Evolutionary conservation across 2,888 invertebrate genomes (phyloP).

Genomic region (Pyrgus malvae): DNA sequence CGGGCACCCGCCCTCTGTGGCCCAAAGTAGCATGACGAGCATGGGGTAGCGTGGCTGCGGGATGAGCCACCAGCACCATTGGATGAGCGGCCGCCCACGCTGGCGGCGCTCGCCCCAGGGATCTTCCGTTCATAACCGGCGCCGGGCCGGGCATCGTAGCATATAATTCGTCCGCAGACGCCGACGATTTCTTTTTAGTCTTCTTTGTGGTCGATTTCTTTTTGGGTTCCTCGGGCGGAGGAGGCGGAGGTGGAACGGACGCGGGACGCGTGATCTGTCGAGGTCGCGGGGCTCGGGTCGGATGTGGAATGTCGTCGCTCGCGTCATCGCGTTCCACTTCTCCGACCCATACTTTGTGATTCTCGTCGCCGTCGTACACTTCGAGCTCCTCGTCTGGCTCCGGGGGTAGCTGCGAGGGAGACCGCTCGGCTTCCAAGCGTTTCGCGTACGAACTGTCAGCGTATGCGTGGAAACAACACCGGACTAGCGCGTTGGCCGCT

Average conservation of each 20-base stretch:
- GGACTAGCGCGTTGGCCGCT: constrained; percentile 98
- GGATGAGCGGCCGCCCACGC: constrained; percentile 71
- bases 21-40: constrained; percentile 76
- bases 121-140: constrained; percentile 67
- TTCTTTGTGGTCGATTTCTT: constrained; percentile 82
- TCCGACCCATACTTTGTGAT: constrained; percentile 96
- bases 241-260: constrained; percentile 92
- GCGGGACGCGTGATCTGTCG: constrained; percentile 91
- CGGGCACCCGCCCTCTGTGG: constrained; percentile 82
- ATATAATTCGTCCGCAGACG: constrained; percentile 83
- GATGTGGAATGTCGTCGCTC: constrained; percentile 85
- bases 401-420: constrained; percentile 63
- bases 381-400: constrained; percentile 88
- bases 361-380: constrained; percentile 94
- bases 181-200: constrained; percentile 80
- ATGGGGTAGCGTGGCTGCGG: constrained; percentile 70
- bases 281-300: constrained; percentile 86
- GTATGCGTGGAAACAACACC: constrained; percentile 98
- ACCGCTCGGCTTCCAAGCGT: constrained; percentile 86
- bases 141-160: constrained; percentile 79
- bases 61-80: constrained; percentile 75
- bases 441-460: constrained; percentile 97
- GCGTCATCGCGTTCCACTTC: constrained; percentile 88
- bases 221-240: constrained; percentile 85
- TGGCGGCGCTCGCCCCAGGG: constrained; percentile 70